These are phyloP conservation scores for Cherax quadricarinatus DNA, from an alignment of 1,140 invertebrate species.

Conservation along the genomic window DNA sequence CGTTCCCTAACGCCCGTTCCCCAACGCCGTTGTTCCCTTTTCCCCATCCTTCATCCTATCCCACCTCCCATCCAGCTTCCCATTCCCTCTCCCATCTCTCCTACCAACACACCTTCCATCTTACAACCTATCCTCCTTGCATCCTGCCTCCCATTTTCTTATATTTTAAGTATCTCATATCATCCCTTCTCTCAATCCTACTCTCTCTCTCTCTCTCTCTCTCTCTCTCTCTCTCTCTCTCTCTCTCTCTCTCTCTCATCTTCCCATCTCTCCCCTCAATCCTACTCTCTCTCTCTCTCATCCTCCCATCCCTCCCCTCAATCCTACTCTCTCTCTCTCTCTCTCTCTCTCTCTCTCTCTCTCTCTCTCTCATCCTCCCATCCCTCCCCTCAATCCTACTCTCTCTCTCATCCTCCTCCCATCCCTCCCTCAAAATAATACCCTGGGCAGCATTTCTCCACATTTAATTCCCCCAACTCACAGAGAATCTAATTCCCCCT, in stretches of 20 bases:
- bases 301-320: neutral
- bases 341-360: constrained; percentile 1
- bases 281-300: neutral
- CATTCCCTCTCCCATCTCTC: neutral
- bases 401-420: too few species aligned
- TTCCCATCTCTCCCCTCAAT: too few species aligned
- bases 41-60: neutral
- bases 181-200: neutral
- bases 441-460: too few species aligned
- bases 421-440: too few species aligned
- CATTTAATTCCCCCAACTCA: too few species aligned
- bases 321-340: constrained; percentile 2
- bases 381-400: too few species aligned
- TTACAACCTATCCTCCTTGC: neutral
- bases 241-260: neutral
- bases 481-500: too few species aligned
- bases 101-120: neutral
- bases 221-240: constrained; percentile 2
- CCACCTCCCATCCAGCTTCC: neutral
- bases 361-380: constrained; percentile 11
- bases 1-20: too few species aligned
- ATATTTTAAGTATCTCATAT: too few species aligned
- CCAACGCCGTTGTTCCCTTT: too few species aligned
- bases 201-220: constrained; percentile 14
- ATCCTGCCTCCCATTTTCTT: neutral